Base-by-base conservation (phyloP, 2,797 vertebrate species). In the Harpagifer antarcticus region DNA sequence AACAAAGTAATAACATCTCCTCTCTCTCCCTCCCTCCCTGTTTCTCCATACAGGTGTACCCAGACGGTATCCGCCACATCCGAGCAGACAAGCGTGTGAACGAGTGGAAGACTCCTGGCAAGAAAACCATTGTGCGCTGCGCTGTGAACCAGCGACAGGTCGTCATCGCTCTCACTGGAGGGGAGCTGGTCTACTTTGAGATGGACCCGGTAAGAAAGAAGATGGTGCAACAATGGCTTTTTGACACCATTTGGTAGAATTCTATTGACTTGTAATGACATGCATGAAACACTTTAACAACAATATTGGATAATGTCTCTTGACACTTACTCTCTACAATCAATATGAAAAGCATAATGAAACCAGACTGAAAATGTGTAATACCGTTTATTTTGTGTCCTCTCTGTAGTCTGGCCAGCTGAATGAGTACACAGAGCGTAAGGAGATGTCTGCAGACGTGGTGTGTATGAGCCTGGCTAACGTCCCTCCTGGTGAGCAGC, bases 381-480 rank as follows among this genome's bases (percentile, higher is more conserved):
- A 72, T 20, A 3, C 12, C 19, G 7, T 27, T 43, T 20, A 4
- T 62, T 0, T 43, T 9, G 1, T 56, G 14, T 9, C 14, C 23
- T 2, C 65, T 54, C 16, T 76, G 0, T 56, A 99, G 98, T 99
- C 98, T 1, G 98, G 98, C 15, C 98, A 99, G 89, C 92, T 99
- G 84, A 99, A 99, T 1, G 98, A 99, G 81, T 99, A 99, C 93
- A 99, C 98, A 0, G 98, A 99, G 84, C 94, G 98, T 60, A 99
- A 99, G 83, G 98, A 99, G 92, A 99, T 99, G 98, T 99, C 98
- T 0, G 98, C 98, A 0, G 97, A 99, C 0, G 98, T 99, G 0
- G 98, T 99, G 3, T 99, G 98, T 78, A 99, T 99, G 98, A 99
- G 98, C 66, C 86, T 99, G 92, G 98, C 98, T 67, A 99, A 99